Evolutionary conservation across 2,113 vertebrate genomes (phyloP).

Genomic region (Grantiella picta): DNA sequence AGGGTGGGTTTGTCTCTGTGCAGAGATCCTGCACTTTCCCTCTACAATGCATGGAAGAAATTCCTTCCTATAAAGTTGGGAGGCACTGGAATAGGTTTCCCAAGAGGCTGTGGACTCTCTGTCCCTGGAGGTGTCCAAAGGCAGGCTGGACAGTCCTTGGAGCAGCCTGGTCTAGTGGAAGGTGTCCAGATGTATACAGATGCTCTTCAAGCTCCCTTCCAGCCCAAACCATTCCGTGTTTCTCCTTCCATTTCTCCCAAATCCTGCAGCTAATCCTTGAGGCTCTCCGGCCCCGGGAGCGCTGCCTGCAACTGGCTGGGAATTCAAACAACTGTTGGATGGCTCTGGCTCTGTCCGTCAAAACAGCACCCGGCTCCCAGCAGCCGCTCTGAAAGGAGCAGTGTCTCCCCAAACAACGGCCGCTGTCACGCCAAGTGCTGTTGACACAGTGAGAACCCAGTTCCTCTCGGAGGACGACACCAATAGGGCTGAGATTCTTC

Average conservation of each 20-base stretch:
- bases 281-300: constrained; percentile 9
- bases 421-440: constrained; percentile 74
- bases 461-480: constrained; percentile 69
- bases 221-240: fast-evolving
- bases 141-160: background rate
- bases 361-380: constrained; percentile 69
- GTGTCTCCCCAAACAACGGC: constrained; percentile 73
- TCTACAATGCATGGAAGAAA: background rate
- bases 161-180: fast-evolving
- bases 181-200: background rate
- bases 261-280: background rate
- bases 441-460: constrained; percentile 76
- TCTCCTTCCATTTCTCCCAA: background rate
- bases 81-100: background rate
- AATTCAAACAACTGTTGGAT: constrained; percentile 66
- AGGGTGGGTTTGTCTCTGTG: fast-evolving
- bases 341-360: constrained; percentile 63
- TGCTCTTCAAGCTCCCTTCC: background rate
- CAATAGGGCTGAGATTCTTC: constrained; percentile 68
- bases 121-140: background rate
- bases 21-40: fast-evolving
- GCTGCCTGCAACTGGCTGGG: constrained; percentile 67
- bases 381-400: constrained; percentile 79
- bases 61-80: background rate
- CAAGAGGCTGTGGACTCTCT: background rate